A percentile compares a stretch with the other conserved stretches of the same genome.
Evolutionary conservation across 2,888 invertebrate genomes (phyloP).

Genomic region (Xanthia togata): DNA sequence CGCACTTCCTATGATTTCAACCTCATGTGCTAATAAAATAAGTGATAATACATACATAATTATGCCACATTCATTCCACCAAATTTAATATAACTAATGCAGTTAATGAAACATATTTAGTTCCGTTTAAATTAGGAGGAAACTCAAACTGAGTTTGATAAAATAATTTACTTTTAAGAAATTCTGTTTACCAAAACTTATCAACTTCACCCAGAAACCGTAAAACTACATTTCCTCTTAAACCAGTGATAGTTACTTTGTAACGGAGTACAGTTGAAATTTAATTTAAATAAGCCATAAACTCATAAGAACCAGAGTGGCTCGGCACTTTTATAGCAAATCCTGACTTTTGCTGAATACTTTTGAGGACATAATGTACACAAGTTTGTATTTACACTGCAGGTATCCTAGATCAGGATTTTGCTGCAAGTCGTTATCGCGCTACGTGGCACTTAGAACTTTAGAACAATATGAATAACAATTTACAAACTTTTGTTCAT

Average conservation of each 20-base stretch:
- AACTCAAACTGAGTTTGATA: background rate
- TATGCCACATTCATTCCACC: background rate
- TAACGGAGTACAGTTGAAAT: conserved; percentile 29
- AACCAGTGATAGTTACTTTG: conserved; percentile 21
- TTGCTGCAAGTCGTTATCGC: conserved; percentile 27
- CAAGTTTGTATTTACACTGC: conserved; percentile 37
- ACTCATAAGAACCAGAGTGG: background rate
- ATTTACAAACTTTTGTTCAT: conserved; percentile 44
- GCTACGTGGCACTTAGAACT: conserved; percentile 44
- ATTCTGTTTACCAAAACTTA: conserved; percentile 13
- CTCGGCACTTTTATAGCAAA: conserved; percentile 3
- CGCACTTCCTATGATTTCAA: background rate
- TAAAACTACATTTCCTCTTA: conserved; percentile 30
- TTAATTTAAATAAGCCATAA: conserved; percentile 42
- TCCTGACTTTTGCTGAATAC: conserved; percentile 10
- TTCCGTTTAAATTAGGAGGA: background rate
- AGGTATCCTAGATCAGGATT: conserved; percentile 42
- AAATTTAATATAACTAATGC: background rate
- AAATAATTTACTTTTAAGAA: conserved; percentile 2
- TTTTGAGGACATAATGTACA: conserved; percentile 26
- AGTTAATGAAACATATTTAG: background rate
- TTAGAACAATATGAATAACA: conserved; percentile 48
- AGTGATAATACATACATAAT: background rate
- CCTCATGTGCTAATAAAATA: background rate
- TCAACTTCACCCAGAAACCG: conserved; percentile 24